Evolutionary conservation across 2,888 invertebrate species (phyloP).

Genomic region (Drosophila hamatofila): DNA sequence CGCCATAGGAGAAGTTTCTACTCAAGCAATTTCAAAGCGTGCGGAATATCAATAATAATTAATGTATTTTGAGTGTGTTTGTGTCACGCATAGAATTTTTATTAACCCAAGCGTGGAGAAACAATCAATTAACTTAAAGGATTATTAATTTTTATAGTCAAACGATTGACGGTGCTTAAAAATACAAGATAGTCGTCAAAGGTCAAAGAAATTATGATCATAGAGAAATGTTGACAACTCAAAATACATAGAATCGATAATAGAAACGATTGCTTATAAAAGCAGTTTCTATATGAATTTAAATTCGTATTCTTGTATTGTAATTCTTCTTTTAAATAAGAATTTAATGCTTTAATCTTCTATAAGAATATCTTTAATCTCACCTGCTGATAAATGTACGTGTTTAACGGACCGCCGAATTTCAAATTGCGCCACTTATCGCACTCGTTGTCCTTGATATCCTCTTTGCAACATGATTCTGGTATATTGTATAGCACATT

Average conservation of each 20-base stretch:
- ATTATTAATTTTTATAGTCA: slow-evolving; percentile 57
- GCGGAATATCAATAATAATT: slow-evolving; percentile 71
- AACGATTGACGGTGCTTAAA: slow-evolving; percentile 13
- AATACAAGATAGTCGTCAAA: slow-evolving; percentile 16
- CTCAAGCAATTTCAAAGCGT: slow-evolving; percentile 55
- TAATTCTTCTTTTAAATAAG: no score
- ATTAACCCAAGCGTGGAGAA: slow-evolving; percentile 34
- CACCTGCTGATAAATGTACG: slow-evolving; percentile 86
- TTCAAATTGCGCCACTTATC: slow-evolving; percentile 85
- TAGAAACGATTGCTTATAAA: neutral
- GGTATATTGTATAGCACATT: slow-evolving; percentile 87
- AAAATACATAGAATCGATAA: neutral
- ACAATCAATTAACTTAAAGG: slow-evolving; percentile 35
- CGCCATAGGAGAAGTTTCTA: slow-evolving; percentile 5
- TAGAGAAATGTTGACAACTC: neutral
- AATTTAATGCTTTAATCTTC: no score
- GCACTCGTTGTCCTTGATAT: slow-evolving; percentile 86
- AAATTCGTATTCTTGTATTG: no score
- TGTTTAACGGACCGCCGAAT: slow-evolving; percentile 85
- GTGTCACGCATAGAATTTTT: slow-evolving; percentile 52
- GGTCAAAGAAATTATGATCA: neutral
- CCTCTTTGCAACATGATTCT: slow-evolving; percentile 87
- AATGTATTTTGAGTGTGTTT: slow-evolving; percentile 62
- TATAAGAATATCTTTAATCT: neutral
- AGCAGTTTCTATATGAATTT: neutral